Evolutionary conservation across 2,888 invertebrate genomes (phyloP).

Genomic region (Noctua janthina): DNA sequence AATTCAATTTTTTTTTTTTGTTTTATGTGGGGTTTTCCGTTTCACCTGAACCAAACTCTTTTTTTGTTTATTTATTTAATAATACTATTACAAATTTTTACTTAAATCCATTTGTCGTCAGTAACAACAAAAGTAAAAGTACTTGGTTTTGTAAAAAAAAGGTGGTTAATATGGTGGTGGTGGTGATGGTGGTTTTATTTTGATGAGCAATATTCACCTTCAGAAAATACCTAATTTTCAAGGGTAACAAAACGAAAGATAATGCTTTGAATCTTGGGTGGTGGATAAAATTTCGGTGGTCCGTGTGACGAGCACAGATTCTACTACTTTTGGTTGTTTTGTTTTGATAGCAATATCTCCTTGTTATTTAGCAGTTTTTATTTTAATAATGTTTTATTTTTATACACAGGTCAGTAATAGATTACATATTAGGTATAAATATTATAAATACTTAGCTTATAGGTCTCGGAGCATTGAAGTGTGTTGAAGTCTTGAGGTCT

Average conservation of each 20-base stretch:
- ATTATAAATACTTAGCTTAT: conserved; percentile 44
- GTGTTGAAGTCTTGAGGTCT: background rate
- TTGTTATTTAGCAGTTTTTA: background rate
- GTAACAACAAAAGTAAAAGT: too few relatives aligned
- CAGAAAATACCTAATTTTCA: background rate
- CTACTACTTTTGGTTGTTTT: background rate
- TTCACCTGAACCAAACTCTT: background rate
- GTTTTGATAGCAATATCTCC: background rate
- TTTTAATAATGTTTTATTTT: background rate
- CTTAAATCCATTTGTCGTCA: too few relatives aligned
- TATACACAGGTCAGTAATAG: background rate
- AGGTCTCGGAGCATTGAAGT: too few relatives aligned
- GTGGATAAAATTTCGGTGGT: too few relatives aligned
- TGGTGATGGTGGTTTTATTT: background rate
- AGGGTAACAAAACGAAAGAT: background rate
- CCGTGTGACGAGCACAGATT: background rate
- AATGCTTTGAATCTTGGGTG: background rate
- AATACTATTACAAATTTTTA: too few relatives aligned
- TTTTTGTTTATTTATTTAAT: background rate
- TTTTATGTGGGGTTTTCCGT: background rate
- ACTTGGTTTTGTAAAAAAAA: background rate
- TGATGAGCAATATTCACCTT: background rate
- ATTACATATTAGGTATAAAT: background rate
- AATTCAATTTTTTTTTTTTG: too few relatives aligned
- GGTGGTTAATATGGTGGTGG: too few relatives aligned